Base-by-base conservation (phyloP, 2,113 vertebrate genomes). In the Lipophrys pholis region DNA sequence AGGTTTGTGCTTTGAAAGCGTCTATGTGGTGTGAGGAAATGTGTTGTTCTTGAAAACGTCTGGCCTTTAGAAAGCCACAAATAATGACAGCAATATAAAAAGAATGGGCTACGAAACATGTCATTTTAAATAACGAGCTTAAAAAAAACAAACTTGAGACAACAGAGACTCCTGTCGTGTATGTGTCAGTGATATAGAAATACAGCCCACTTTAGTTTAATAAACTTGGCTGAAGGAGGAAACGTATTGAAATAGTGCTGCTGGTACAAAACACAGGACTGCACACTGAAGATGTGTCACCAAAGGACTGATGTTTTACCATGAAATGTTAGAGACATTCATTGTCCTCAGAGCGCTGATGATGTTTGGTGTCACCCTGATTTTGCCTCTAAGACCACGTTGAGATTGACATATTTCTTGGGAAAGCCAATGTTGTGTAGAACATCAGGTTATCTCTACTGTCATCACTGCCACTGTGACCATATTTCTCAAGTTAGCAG, bases 31-130 rank as follows among this genome's bases (percentile, higher is more conserved):
- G 42, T 74, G 36, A 71, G 68, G 69, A 50, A 39, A 41, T 69
- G 49, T 54, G 45, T 57, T 62, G 51, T 63, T 58, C 45, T 62
- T 59, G 21, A 30, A 30, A 30, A 30, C 21, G 21, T 11, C 52
- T 39, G 12, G 17, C 14, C 52, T 82, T 76, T 54, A 53, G 36
- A 79, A 54, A 16, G 42, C 41, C 56, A 56, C 65, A 69, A 81
- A 64, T 61, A 68, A 60, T 16, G 6, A 68, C 84, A 85, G 80
- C 82, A 89, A 87, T 30, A 30, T 30, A 30, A 30, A 17, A 69
- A 60, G 78, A 41, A 62, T 45, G 54, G 7, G 52, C 21, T 42
- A 11, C 57, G 74, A 68, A 30, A 45, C 51, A 49, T 14, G 14
- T 21, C 35, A 54, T 30, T 73, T 69, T 21, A 38, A 69, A 49